Conservation (phyloP, 2,797 vertebrate species). For the Apodemus agrarius region DNA sequence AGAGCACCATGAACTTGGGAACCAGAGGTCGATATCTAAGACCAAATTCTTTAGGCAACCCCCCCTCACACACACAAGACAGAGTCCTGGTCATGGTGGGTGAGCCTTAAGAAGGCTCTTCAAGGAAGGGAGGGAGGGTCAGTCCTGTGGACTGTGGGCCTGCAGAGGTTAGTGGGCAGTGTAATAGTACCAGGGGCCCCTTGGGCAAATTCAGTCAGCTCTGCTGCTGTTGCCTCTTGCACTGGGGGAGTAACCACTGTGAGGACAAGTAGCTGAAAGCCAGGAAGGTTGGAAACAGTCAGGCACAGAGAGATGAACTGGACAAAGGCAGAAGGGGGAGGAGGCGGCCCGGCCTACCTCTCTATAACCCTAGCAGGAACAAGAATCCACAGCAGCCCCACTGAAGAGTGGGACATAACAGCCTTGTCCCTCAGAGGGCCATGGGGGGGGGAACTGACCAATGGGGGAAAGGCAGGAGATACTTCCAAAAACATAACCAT, state of each 20-base stretch:
- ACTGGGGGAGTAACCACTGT: not conserved
- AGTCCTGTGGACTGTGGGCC: rapidly evolving
- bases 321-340: not conserved
- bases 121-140: not conserved
- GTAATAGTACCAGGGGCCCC: no score
- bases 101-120: not conserved
- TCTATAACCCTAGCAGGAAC: not conserved
- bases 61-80: not conserved
- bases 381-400: not conserved
- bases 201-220: not conserved
- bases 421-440: not conserved
- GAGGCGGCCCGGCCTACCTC: not conserved
- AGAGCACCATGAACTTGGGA: not conserved
- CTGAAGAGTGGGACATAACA: rapidly evolving
- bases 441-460: not conserved
- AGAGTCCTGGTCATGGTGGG: not conserved
- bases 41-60: not conserved
- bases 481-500: not conserved
- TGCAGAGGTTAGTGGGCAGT: not conserved
- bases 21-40: not conserved
- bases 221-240: not conserved
- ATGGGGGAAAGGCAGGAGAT: not conserved
- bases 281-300: not conserved
- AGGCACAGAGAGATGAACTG: not conserved
- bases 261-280: not conserved